These are phyloP conservation scores for Mylabris phalerata DNA, from an alignment of 1,140 invertebrate genomes.

Conservation along the genomic window DNA sequence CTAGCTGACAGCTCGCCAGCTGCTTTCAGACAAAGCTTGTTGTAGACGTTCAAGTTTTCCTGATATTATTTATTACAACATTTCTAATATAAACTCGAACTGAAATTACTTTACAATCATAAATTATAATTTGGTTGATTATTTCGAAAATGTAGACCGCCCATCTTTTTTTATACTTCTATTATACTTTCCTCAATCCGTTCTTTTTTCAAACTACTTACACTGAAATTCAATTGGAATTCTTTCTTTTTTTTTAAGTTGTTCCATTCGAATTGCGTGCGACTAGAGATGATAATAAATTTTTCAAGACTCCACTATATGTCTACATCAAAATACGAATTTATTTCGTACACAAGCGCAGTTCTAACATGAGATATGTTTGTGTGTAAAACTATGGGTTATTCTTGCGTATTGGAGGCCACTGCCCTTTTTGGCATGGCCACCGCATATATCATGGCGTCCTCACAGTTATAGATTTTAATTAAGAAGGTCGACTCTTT, in stretches of 20 bases:
- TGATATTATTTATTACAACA: constrained; percentile 22
- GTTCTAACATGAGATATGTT: constrained; percentile 15
- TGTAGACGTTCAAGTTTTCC: constrained; percentile 19
- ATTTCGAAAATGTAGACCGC: background rate
- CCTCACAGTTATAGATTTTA: constrained; percentile 17
- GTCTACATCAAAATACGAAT: constrained; percentile 20
- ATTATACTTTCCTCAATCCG: too few relatives aligned
- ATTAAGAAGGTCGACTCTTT: constrained; percentile 6
- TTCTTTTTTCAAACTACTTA: too few relatives aligned
- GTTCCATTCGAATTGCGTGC: background rate
- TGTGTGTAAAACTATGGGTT: constrained; percentile 22
- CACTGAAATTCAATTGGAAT: too few relatives aligned
- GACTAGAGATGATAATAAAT: constrained; percentile 4
- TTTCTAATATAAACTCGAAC: background rate
- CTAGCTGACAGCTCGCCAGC: constrained; percentile 37
- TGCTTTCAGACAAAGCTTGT: constrained; percentile 30
- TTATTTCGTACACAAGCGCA: constrained; percentile 15
- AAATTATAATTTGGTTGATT: background rate
- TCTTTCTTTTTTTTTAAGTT: too few relatives aligned
- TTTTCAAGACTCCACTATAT: constrained; percentile 5
- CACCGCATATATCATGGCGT: constrained; percentile 26
- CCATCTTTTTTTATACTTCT: too few relatives aligned
- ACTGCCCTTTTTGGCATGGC: constrained; percentile 30
- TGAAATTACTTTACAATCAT: background rate
- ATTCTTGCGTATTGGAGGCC: constrained; percentile 28